Evolutionary conservation across 2,888 invertebrate genomes (phyloP).

Genomic region (Eretmocerus hayati): DNA sequence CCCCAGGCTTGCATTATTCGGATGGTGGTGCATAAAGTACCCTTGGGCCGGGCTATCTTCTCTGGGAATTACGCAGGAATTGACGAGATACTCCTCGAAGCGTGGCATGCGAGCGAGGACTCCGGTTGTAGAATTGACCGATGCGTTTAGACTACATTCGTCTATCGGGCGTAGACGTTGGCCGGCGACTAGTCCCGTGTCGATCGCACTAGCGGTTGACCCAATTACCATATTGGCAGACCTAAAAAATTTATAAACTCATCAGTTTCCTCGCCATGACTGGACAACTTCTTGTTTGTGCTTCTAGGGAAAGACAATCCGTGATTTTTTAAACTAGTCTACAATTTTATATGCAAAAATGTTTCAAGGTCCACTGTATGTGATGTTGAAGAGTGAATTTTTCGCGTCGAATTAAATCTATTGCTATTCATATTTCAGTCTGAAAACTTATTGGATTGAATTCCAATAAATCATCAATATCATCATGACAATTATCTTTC

Average conservation of each 20-base stretch:
- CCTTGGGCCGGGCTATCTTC: conserved; percentile 55
- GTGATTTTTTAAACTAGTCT: too few species aligned
- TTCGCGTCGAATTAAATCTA: too few species aligned
- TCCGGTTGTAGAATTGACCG: conserved; percentile 52
- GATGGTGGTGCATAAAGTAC: conserved; percentile 53
- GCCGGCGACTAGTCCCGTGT: neutral
- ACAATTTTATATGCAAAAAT: too few species aligned
- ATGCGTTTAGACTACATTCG: conserved; percentile 47
- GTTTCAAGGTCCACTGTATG: too few species aligned
- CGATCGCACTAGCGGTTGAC: conserved; percentile 4
- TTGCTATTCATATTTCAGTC: too few species aligned
- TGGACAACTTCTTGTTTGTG: neutral
- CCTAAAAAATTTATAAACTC: conserved; percentile 6
- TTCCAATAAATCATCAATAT: too few species aligned
- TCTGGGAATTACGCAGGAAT: conserved; percentile 52
- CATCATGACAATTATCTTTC: too few species aligned
- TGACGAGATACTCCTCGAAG: conserved; percentile 55
- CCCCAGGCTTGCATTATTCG: conserved; percentile 54
- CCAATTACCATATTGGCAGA: conserved; percentile 4
- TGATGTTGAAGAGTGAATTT: too few species aligned
- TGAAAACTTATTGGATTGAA: too few species aligned
- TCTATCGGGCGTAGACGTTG: conserved; percentile 7
- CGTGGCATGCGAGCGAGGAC: conserved; percentile 52
- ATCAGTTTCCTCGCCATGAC: neutral
- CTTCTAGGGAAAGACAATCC: neutral